Evolutionary conservation across 2,113 vertebrate genomes (phyloP).

Genomic region (Sinosuthora webbiana): DNA sequence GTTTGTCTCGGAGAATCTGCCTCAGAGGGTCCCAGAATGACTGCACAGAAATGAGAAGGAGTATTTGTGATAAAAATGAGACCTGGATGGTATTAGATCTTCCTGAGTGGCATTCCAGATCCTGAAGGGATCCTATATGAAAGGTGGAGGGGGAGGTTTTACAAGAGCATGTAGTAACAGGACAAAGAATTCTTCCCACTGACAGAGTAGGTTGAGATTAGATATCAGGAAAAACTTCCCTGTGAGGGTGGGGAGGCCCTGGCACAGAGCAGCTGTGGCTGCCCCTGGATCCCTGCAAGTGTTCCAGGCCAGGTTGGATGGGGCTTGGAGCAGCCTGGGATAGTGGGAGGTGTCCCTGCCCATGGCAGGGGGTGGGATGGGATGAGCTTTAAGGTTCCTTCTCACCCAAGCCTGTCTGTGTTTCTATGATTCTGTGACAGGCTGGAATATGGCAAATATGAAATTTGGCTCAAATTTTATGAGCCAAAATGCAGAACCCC

Average conservation of each 20-base stretch:
- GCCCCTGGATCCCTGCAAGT: neutral
- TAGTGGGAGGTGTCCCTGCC: neutral
- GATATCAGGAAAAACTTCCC: neutral
- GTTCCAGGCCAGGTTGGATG: accelerated
- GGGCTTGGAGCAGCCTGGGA: neutral
- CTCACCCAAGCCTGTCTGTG: neutral
- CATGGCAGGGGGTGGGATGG: neutral
- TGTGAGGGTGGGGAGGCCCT: neutral
- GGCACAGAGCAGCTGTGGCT: neutral
- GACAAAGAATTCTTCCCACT: neutral
- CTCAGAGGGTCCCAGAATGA: neutral
- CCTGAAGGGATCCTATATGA: neutral
- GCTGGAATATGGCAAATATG: neutral
- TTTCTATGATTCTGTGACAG: neutral
- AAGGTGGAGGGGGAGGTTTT: neutral
- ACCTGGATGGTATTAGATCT: neutral
- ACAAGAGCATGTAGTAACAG: neutral
- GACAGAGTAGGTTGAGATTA: neutral
- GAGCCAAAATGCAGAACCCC: neutral
- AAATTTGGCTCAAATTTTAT: too few species aligned
- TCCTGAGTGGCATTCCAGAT: neutral
- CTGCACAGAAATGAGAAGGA: neutral
- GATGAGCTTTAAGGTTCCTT: neutral
- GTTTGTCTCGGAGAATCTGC: neutral
- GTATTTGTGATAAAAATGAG: neutral